Conservation (phyloP, 2,797 vertebrate genomes). For the Phylloscopus collybita region DNA sequence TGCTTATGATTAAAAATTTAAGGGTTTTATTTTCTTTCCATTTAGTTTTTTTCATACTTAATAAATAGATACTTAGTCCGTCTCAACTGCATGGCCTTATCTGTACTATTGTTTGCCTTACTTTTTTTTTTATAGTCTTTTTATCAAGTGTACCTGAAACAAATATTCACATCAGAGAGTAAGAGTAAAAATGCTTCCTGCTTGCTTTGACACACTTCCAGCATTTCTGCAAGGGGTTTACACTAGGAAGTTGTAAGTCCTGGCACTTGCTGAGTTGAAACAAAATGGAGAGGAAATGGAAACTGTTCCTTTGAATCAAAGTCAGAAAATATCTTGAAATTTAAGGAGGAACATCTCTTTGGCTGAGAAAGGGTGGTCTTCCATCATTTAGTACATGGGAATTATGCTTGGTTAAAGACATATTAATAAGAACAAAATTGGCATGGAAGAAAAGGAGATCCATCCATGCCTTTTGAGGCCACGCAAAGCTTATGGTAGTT, state of each 20-base stretch:
- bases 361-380: neutral
- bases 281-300: neutral
- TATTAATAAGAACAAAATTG: neutral
- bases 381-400: neutral
- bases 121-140: neutral
- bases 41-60: constrained; percentile 1
- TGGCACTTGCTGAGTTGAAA: constrained; percentile 16
- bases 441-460: neutral
- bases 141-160: neutral
- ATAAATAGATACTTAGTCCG: neutral
- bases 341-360: neutral
- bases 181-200: neutral
- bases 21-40: neutral
- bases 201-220: neutral
- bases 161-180: neutral
- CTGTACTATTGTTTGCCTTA: neutral
- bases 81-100: neutral
- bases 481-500: neutral
- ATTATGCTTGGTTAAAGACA: constrained; percentile 20
- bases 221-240: constrained; percentile 14
- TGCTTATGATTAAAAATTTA: constrained; percentile 1
- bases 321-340: constrained; percentile 9
- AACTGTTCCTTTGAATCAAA: neutral
- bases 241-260: neutral
- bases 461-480: neutral